Base-by-base conservation (phyloP, 2,888 invertebrate genomes). In the Drosophila incognita region DNA sequence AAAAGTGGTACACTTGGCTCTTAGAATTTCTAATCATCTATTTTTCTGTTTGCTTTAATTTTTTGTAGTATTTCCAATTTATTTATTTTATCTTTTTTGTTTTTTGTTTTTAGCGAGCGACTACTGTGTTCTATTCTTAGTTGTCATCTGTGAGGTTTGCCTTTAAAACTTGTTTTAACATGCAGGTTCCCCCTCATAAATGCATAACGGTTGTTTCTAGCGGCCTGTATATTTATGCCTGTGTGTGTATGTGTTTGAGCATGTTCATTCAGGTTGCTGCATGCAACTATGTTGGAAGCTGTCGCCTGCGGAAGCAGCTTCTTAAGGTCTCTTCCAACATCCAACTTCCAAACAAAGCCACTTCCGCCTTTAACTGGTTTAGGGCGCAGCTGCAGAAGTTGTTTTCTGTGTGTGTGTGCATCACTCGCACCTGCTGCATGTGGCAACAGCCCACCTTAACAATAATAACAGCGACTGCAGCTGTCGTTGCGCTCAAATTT, bases 341-440 rank as follows among this genome's bases (percentile, higher is more conserved):
- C 21, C 24, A 46, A 46, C 15, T 46, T 46, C 46, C 46, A 46
- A 24, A 24, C 46, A 27, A 56, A 38, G 36, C 66, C 58, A 78
- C 72, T 73, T 83, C 85, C 86, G 83, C 70, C 74, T 77, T 42
- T 83, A 87, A 85, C 88, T 85, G 88, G 88, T 85, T 84, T 75
- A 79, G 77, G 76, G 72, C 83, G 53, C 73, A 76, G 68, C 68
- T 75, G 69, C 64, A 73, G 62, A 6, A 38, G 46, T 49, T 27
- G 59, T n/a, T 29, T 54, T 31, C 59, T 58, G 27, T 64, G 31
- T 48, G 15, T 52, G 15, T 52, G n/a, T 65, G 62, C 64, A 68
- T 78, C 58, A 65, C 56, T 69, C 81, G 69, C 86, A 87, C 87
- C 86, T 87, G 86, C 89, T 76, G 76, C 69, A 58, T 70, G 60